Evolutionary conservation across 2,113 vertebrate genomes (phyloP).

Genomic region (Psettodes erumei): DNA sequence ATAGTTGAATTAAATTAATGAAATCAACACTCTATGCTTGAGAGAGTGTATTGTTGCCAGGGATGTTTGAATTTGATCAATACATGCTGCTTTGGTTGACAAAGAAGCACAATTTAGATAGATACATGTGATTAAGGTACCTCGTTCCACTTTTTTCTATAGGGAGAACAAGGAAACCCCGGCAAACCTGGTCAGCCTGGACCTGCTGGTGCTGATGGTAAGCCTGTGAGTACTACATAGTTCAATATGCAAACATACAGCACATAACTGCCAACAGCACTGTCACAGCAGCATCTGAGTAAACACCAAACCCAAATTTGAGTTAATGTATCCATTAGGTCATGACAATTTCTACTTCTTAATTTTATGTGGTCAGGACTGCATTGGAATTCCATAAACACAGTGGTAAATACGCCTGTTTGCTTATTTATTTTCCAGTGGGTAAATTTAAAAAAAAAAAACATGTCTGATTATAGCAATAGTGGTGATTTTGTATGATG

Average conservation of each 20-base stretch:
- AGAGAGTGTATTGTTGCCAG: conserved; percentile 23
- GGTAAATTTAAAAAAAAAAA: conserved; percentile 53
- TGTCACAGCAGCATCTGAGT: conserved; percentile 26
- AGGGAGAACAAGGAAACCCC: conserved; percentile 89
- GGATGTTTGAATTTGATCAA: conserved; percentile 5
- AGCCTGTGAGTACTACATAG: conserved; percentile 99
- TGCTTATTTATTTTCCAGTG: conserved; percentile 48
- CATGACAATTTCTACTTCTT: conserved; percentile 37
- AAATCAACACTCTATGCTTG: conserved; percentile 22
- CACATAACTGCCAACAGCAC: conserved; percentile 53
- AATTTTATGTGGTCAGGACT: conserved; percentile 42
- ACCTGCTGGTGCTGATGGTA: conserved; percentile 98
- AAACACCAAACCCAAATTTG: conserved; percentile 18
- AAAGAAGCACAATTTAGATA: not conserved
- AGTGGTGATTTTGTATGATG: conserved; percentile 43
- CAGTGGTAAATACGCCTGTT: conserved; percentile 26
- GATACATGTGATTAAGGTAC: not conserved
- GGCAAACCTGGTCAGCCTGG: conserved; percentile 90
- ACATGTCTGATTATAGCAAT: conserved; percentile 40
- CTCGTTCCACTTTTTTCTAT: conserved; percentile 22
- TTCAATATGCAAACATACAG: conserved; percentile 85
- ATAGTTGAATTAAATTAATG: conserved; percentile 12
- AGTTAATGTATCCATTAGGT: conserved; percentile 36
- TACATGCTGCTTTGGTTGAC: conserved; percentile 12
- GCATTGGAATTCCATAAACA: conserved; percentile 36